A percentile compares a stretch with the other conserved stretches of the same genome.
These are phyloP conservation scores for Monochamus alternatus DNA, from an alignment of 2,888 invertebrate species.

Conservation along the genomic window DNA sequence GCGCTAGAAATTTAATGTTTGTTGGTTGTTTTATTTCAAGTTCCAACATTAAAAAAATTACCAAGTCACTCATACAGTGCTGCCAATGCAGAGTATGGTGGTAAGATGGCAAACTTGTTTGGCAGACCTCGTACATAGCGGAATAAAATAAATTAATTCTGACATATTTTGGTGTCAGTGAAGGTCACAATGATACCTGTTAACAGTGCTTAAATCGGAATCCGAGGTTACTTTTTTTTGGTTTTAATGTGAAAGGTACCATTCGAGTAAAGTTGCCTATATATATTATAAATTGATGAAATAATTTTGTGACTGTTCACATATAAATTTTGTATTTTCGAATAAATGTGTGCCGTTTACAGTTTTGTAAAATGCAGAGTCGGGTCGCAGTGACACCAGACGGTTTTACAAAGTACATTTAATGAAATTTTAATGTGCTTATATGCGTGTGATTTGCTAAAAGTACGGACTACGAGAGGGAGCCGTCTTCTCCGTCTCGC, in stretches of 20 bases:
- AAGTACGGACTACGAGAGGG: constrained; percentile 46
- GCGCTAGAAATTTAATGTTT: no score
- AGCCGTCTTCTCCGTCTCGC: constrained; percentile 42
- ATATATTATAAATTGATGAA: constrained; percentile 43
- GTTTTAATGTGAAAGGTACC: constrained; percentile 41
- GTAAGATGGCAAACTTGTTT: no score
- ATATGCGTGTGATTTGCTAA: constrained; percentile 60
- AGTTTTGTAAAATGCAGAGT: constrained; percentile 40
- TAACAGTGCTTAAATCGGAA: not conserved
- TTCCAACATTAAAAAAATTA: no score
- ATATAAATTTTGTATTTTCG: constrained; percentile 51
- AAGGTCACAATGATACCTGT: no score
- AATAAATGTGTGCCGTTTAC: constrained; percentile 53
- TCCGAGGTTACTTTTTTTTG: not conserved
- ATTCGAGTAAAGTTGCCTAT: constrained; percentile 50
- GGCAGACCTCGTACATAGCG: no score
- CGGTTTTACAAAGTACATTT: constrained; percentile 21
- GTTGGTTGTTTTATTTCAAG: no score
- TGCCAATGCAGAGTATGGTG: no score
- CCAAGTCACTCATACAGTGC: no score
- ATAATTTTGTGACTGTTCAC: constrained; percentile 50
- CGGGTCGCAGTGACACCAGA: not conserved
- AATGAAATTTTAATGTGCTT: constrained; percentile 36
- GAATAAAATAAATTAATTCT: no score
- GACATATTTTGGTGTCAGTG: no score